phyloP scores from a whole-genome alignment of 1,140 invertebrate genomes.

The Linepithema humile region DNA sequence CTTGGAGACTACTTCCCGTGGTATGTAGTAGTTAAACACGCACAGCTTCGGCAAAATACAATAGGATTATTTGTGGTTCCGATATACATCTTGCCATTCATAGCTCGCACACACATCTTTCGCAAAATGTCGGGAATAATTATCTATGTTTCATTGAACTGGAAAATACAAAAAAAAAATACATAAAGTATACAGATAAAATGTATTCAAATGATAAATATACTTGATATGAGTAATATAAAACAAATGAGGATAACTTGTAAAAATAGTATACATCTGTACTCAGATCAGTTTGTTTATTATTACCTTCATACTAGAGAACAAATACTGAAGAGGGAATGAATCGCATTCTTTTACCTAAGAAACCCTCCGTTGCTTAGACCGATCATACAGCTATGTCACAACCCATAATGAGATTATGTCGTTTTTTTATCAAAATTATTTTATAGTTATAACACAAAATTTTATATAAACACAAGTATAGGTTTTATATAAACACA shows the following conservation, averaged over 20 bases:
- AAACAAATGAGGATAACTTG: not conserved
- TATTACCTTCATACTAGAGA: not conserved
- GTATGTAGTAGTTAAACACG: constrained; percentile 23
- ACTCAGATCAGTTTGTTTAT: constrained; percentile 49
- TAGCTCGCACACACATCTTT: not conserved
- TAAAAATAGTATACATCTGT: not conserved
- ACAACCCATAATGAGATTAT: constrained; percentile 60
- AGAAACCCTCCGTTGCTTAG: not conserved
- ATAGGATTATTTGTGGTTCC: not conserved
- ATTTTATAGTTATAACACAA: too few species aligned
- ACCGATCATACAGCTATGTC: constrained; percentile 25
- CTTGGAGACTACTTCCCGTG: constrained; percentile 37
- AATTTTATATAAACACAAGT: too few species aligned
- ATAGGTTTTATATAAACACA: too few species aligned
- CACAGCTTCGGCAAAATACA: not conserved
- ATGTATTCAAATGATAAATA: not conserved
- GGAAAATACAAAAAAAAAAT: not conserved
- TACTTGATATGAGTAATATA: not conserved
- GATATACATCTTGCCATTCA: not conserved
- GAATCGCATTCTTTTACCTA: not conserved
- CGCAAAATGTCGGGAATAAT: not conserved
- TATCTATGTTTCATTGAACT: not conserved
- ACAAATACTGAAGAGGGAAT: constrained; percentile 54
- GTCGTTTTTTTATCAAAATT: too few species aligned
- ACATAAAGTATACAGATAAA: not conserved